Evolutionary conservation across 2,797 vertebrate genomes (phyloP), one percentile per base, ranked within the genome.

Genomic region (Epinephelus malabaricus): DNA sequence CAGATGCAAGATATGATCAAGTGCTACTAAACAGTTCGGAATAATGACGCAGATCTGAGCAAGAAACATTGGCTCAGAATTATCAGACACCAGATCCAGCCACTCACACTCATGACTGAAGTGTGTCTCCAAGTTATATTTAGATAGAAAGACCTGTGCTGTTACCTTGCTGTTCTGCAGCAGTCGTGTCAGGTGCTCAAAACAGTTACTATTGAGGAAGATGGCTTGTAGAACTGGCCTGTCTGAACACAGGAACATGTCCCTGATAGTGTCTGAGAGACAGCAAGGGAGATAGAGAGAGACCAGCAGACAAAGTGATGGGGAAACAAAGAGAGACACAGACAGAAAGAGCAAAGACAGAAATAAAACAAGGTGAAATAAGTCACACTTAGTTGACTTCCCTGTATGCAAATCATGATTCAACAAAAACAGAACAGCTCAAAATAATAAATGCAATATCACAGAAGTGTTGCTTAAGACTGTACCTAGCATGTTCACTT

Each of bases 181-280:
- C 63, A 99, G 95, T 59, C 98, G 93, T 56, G 97, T 98, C 73
- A 99, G 95, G 92, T 99, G 98, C 91, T 99, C 98, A 86, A 99
- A 99, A 84, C 98, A 99, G 94, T 99, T 99, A 82, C 98, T 99
- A 87, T 98, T 99, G 90, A 99, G 97, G 93, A 99, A 99, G 95
- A 98, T 97, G 71, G 98, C 98, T 95, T 99, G 98, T 66, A 99
- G 95, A 82, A 99, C 98, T 10, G 98, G 98, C 58, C 97, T 95
- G 88, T 99, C 98, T 23, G 95, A 95, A 82, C 97, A 99, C 92
- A 98, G 96, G 92, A 99, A 96, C 97, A 99, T 99, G 88, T 97
- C 96, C 90, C 97, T 97, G 94, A 99, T 97, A 64, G 97, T 97
- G 93, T 98, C 98, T 99, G 90, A 49, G 47, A 67, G 18, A 67